Conservation (phyloP, 2,888 invertebrate genomes). For the Cryptocephalus primarius region DNA sequence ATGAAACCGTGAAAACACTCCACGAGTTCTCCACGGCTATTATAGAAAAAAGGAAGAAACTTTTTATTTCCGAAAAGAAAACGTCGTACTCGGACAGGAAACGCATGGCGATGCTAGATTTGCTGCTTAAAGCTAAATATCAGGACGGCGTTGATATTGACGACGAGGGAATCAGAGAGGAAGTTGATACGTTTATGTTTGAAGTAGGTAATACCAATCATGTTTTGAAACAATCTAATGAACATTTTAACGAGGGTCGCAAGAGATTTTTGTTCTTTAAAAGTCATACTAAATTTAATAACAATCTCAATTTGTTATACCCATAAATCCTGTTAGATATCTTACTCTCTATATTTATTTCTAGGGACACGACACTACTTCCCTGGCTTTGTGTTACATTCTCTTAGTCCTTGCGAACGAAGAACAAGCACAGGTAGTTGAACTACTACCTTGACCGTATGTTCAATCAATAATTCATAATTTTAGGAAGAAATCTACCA, state of each 20-base stretch:
- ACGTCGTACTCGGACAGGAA: constrained; percentile 24
- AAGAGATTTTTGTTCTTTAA: too few relatives aligned
- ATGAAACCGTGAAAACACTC: neutral
- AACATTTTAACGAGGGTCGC: too few relatives aligned
- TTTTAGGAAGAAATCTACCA: constrained; percentile 12
- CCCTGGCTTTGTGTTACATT: constrained; percentile 27
- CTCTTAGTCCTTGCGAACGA: constrained; percentile 17
- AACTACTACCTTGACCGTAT: neutral
- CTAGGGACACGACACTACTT: constrained; percentile 54
- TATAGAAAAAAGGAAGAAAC: constrained; percentile 2
- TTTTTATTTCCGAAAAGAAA: neutral
- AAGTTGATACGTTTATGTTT: constrained; percentile 53
- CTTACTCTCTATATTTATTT: constrained; percentile 9
- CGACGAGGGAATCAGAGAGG: constrained; percentile 44
- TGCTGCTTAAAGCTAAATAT: constrained; percentile 41
- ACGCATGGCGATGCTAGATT: constrained; percentile 45
- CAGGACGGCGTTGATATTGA: constrained; percentile 37
- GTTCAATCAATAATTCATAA: neutral
- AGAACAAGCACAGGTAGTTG: constrained; percentile 18
- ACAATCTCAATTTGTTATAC: too few relatives aligned
- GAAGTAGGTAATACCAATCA: constrained; percentile 28
- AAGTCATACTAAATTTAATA: too few relatives aligned
- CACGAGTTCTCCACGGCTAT: constrained; percentile 6
- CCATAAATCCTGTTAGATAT: too few relatives aligned
- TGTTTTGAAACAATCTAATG: too few relatives aligned